phyloP scores from a whole-genome alignment of 2,888 invertebrate genomes.

The Calameuta pallipes region DNA sequence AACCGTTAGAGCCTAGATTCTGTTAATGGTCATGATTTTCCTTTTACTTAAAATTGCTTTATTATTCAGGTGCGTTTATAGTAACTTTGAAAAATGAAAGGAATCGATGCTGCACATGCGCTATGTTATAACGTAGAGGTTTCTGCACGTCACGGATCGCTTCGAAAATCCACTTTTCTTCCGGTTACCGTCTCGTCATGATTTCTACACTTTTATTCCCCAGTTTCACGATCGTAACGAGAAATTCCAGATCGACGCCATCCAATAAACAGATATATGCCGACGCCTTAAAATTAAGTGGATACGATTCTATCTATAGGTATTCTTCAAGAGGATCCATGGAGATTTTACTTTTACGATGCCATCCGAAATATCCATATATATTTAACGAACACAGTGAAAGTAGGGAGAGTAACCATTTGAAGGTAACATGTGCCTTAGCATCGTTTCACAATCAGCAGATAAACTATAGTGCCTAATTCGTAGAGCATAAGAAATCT shows the following conservation, averaged over 20 bases:
- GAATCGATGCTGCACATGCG: neutral
- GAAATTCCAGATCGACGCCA: neutral
- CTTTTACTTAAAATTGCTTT: neutral
- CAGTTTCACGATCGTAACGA: slow-evolving; percentile 1
- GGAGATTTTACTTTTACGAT: neutral
- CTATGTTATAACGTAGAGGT: neutral
- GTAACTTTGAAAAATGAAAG: neutral
- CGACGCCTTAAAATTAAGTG: neutral
- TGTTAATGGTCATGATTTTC: neutral
- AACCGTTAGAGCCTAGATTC: neutral
- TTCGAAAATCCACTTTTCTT: neutral
- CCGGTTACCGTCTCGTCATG: neutral
- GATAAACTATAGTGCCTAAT: neutral
- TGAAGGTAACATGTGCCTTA: neutral
- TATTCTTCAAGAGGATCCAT: neutral
- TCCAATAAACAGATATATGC: neutral
- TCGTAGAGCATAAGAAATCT: neutral
- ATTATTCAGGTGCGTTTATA: neutral
- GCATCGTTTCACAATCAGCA: neutral
- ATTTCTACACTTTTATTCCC: slow-evolving; percentile 9
- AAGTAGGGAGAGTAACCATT: neutral
- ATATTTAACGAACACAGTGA: neutral
- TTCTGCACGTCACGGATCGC: neutral
- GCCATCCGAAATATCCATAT: neutral
- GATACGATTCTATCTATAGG: neutral